Evolutionary conservation across 2,113 vertebrate genomes (phyloP).

Genomic region (Phylloscopus trochiloides): DNA sequence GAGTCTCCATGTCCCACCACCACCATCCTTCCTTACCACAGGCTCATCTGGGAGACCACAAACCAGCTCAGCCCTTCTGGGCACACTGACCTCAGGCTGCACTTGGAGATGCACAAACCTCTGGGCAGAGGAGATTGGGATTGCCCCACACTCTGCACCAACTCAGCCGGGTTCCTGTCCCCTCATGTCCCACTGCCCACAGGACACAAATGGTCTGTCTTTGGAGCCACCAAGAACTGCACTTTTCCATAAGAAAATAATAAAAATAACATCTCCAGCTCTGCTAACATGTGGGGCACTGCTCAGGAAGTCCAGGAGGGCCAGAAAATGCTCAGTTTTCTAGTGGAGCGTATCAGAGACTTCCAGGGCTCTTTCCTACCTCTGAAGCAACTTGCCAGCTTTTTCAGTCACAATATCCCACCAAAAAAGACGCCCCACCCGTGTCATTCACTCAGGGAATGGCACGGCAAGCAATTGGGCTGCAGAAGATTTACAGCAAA

Average conservation of each 20-base stretch:
- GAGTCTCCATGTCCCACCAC: not conserved
- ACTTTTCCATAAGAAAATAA: not conserved
- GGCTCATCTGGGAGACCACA: not conserved
- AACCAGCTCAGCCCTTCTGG: not conserved
- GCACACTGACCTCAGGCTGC: not conserved
- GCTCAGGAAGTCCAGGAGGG: not conserved
- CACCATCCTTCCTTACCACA: rapidly evolving
- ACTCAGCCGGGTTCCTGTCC: not conserved
- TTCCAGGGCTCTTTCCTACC: not conserved
- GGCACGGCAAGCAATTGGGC: not conserved
- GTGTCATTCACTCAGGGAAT: no score
- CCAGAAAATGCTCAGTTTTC: rapidly evolving
- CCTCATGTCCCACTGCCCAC: not conserved
- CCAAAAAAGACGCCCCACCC: not conserved
- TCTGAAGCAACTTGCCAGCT: not conserved
- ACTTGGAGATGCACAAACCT: not conserved
- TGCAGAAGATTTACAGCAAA: not conserved
- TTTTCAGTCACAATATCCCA: not conserved
- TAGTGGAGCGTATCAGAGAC: not conserved
- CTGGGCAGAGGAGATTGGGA: not conserved
- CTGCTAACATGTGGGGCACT: not conserved
- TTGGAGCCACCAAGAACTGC: not conserved
- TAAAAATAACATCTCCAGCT: not conserved
- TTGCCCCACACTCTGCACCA: not conserved
- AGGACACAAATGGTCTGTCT: not conserved